phyloP scores from a whole-genome alignment of 2,113 vertebrate genomes.

The Falco punctatus region DNA sequence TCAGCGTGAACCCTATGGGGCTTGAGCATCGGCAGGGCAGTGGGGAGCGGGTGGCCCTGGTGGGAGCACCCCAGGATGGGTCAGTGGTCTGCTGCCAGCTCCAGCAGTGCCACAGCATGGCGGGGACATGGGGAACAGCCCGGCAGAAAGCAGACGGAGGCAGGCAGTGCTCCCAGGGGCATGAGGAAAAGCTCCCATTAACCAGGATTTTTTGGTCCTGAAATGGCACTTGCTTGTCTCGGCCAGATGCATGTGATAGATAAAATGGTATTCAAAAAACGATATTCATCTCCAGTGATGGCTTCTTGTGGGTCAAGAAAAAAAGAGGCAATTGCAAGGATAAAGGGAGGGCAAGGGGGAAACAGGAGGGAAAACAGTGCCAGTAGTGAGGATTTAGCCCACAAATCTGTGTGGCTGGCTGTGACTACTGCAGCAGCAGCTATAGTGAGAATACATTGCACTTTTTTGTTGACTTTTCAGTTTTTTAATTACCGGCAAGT shows the following conservation, averaged over 20 bases:
- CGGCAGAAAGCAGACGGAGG: not conserved
- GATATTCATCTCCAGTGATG: not conserved
- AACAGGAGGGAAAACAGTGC: not conserved
- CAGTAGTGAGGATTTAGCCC: not conserved
- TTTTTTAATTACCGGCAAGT: conserved; percentile 57
- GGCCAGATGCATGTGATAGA: not conserved
- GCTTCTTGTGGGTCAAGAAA: not conserved
- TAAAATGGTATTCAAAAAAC: not conserved
- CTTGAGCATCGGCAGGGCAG: not conserved
- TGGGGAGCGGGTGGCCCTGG: not conserved
- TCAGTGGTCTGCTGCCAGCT: not conserved
- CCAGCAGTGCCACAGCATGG: accelerated
- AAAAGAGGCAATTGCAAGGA: not conserved
- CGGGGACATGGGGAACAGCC: accelerated
- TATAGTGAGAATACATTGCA: conserved; percentile 26
- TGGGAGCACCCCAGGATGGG: not conserved
- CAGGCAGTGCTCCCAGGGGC: not conserved
- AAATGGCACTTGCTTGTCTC: not conserved
- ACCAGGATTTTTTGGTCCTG: not conserved
- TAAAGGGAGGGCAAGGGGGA: not conserved
- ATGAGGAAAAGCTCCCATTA: accelerated
- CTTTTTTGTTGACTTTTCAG: conserved; percentile 65
- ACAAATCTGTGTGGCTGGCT: not conserved
- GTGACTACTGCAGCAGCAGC: not conserved
- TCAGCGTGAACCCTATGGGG: not conserved